A percentile compares a stretch with the other conserved stretches of the same genome.
phyloP scores from a whole-genome alignment of 2,888 invertebrate species.

The Synanthedon andrenaeformis region DNA sequence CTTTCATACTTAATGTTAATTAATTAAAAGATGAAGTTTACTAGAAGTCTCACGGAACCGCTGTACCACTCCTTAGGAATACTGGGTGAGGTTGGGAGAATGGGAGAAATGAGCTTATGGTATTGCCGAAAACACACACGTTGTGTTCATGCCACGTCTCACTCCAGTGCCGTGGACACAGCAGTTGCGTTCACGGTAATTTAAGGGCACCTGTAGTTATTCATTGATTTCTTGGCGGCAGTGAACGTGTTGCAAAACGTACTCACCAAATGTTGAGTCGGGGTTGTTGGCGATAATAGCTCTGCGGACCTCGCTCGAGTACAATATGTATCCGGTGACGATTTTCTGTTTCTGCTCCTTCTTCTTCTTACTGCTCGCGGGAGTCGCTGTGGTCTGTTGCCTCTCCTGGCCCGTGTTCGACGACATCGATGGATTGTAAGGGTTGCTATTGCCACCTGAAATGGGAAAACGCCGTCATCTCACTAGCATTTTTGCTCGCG shows the following conservation, averaged over 20 bases:
- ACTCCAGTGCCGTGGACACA: no score
- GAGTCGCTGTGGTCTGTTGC: conserved; percentile 22
- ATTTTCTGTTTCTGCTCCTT: conserved; percentile 79
- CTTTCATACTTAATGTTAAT: no score
- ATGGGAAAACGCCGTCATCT: conserved; percentile 14
- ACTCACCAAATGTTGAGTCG: conserved; percentile 90
- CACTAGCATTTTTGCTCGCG: conserved; percentile 9
- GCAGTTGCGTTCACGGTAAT: no score
- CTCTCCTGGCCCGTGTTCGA: conserved; percentile 43
- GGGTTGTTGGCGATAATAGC: conserved; percentile 94
- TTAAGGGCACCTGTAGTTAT: no score
- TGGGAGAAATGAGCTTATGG: no score
- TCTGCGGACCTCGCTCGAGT: conserved; percentile 96
- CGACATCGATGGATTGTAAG: conserved; percentile 51
- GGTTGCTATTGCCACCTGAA: conserved; percentile 64
- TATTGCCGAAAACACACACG: no score
- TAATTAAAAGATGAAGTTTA: no score
- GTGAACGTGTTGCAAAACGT: background rate
- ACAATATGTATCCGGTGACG: conserved; percentile 97
- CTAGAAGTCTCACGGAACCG: no score
- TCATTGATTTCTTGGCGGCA: no score
- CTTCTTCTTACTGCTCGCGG: conserved; percentile 51
- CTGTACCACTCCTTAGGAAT: no score
- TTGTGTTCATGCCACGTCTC: no score
- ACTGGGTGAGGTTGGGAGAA: no score